Evolutionary conservation across 2,113 vertebrate genomes (phyloP).

Genomic region (Entelurus aequoreus): DNA sequence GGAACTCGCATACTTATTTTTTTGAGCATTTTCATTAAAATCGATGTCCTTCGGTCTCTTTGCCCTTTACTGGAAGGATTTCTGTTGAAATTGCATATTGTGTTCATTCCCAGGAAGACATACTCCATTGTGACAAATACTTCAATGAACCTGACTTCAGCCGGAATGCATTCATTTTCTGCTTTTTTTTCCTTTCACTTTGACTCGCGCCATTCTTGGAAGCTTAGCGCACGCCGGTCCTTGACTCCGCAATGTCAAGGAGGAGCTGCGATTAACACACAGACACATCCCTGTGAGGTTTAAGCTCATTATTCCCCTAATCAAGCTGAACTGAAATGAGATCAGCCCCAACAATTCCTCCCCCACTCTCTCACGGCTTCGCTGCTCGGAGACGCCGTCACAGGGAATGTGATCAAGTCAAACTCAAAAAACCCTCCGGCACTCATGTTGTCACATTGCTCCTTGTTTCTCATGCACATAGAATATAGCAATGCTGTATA

Average conservation of each 20-base stretch:
- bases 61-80: neutral
- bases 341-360: slow-evolving; percentile 6
- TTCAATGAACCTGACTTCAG: too few species aligned
- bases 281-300: slow-evolving; percentile 10
- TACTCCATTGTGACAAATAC: neutral
- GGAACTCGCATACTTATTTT: too few species aligned
- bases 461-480: neutral
- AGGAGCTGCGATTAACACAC: slow-evolving; percentile 9
- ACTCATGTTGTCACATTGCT: slow-evolving; percentile 22
- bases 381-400: slow-evolving; percentile 16
- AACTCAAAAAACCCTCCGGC: slow-evolving; percentile 21
- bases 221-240: slow-evolving; percentile 13
- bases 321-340: slow-evolving; percentile 15
- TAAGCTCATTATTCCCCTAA: slow-evolving; percentile 31
- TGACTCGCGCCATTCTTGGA: neutral
- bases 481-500: neutral
- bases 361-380: slow-evolving; percentile 1
- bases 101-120: neutral
- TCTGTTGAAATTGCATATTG: neutral
- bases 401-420: slow-evolving; percentile 17
- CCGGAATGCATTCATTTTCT: neutral
- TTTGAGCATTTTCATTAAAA: too few species aligned
- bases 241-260: slow-evolving; percentile 27
- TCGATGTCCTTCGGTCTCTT: neutral
- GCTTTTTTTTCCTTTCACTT: neutral